Conservation (phyloP, 2,113 vertebrate species). For the Saccopteryx leptura region DNA sequence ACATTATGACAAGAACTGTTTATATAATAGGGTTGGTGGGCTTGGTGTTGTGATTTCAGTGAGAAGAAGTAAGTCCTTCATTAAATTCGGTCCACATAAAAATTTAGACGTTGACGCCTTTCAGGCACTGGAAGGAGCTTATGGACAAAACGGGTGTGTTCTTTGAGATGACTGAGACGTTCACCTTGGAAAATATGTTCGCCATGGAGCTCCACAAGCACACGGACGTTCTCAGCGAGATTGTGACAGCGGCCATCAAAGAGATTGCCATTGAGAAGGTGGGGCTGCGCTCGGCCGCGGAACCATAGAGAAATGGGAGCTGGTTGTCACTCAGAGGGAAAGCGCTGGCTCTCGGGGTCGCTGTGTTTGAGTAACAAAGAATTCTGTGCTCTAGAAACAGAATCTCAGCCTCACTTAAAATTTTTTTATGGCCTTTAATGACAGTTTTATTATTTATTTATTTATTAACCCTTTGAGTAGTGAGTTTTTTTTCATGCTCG, state of each 20-base stretch:
- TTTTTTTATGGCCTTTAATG: neutral
- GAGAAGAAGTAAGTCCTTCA: fast-evolving
- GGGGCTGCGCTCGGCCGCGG: neutral
- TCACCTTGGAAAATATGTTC: conserved; percentile 98
- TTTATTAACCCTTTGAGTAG: neutral
- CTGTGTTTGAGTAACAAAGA: neutral
- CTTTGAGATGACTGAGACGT: conserved; percentile 95
- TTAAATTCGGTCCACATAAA: fast-evolving
- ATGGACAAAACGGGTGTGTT: conserved; percentile 93
- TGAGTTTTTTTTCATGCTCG: too few species aligned
- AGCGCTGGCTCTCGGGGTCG: too few species aligned
- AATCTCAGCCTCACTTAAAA: neutral
- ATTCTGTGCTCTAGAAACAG: neutral
- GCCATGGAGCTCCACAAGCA: conserved; percentile 96
- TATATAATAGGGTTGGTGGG: too few species aligned
- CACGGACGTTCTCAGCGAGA: conserved; percentile 91
- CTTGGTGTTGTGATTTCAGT: neutral
- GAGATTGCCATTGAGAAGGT: conserved; percentile 98
- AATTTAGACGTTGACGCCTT: neutral
- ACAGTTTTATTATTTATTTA: neutral
- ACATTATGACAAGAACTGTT: neutral
- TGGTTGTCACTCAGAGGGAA: neutral
- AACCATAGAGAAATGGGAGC: too few species aligned
- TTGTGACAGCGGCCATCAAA: conserved; percentile 94
- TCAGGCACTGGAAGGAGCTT: conserved; percentile 96